Evolutionary conservation across 2,888 invertebrate genomes (phyloP).

Genomic region (Fissipunctia ypsillon): DNA sequence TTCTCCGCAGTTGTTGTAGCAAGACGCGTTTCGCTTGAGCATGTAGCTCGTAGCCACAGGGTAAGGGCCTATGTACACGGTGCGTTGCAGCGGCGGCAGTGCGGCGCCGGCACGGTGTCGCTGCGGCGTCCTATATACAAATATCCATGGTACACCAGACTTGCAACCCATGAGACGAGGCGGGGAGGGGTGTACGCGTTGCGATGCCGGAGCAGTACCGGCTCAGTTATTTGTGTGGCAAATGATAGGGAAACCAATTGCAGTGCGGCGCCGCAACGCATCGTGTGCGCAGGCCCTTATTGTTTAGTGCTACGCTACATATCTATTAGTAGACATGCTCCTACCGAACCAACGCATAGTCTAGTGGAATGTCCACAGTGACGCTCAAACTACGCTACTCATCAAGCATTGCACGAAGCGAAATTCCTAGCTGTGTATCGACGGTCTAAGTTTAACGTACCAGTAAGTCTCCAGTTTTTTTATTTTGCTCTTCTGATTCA

Average conservation of each 20-base stretch:
- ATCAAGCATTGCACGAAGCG: background rate
- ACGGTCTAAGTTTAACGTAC: conserved; percentile 8
- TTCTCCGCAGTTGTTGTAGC: background rate
- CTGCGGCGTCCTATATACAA: no score
- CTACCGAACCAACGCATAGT: background rate
- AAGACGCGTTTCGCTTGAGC: background rate
- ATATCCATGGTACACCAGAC: no score
- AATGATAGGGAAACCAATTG: no score
- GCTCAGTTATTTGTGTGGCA: no score
- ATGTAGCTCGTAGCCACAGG: no score
- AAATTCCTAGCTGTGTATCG: background rate
- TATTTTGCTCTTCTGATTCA: background rate
- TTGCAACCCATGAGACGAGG: no score
- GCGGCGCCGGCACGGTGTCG: no score
- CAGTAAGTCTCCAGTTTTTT: background rate
- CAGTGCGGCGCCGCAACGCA: no score
- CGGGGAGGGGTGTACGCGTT: no score
- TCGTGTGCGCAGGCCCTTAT: background rate
- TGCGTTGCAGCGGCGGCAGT: no score
- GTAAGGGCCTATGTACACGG: no score
- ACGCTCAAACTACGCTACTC: background rate
- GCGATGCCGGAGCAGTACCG: no score
- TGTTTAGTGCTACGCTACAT: background rate
- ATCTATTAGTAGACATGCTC: background rate
- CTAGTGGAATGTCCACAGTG: background rate